Conservation (phyloP, 2,888 invertebrate species). For the Oeneis ivallda region DNA sequence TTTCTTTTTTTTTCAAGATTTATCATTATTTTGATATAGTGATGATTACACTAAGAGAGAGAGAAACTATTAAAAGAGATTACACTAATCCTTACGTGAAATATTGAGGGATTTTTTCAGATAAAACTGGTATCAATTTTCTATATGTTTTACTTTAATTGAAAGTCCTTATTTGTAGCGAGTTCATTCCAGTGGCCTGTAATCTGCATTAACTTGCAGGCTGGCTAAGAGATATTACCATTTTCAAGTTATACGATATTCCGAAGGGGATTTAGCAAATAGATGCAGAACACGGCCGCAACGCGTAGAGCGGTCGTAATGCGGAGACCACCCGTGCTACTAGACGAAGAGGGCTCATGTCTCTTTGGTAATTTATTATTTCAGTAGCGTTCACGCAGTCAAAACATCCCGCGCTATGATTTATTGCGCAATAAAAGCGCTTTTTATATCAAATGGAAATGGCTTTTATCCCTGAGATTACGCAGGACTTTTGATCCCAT, state of each 20-base stretch:
- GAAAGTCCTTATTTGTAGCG: no score
- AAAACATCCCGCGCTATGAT: constrained; percentile 79
- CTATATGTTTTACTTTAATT: no score
- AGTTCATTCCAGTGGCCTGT: neutral
- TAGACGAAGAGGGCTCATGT: constrained; percentile 63
- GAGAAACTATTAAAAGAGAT: no score
- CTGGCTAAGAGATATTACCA: neutral
- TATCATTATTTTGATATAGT: no score
- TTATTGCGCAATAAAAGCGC: constrained; percentile 74
- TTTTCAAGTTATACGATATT: constrained; percentile 9
- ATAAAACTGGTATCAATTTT: no score
- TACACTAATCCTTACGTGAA: no score
- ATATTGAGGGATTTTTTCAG: no score
- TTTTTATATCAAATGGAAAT: constrained; percentile 78
- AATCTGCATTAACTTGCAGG: neutral
- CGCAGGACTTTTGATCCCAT: constrained; percentile 56
- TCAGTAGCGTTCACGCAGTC: constrained; percentile 69
- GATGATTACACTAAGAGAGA: no score
- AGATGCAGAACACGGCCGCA: constrained; percentile 18
- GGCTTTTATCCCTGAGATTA: constrained; percentile 73
- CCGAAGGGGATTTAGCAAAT: constrained; percentile 17
- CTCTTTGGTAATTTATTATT: constrained; percentile 78
- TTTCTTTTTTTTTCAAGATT: neutral
- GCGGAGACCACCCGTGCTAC: constrained; percentile 71
- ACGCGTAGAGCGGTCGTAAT: constrained; percentile 42